Evolutionary conservation across 2,888 invertebrate species (phyloP), one percentile per base, ranked within the genome.

Genomic region (Colostygia pectinataria): DNA sequence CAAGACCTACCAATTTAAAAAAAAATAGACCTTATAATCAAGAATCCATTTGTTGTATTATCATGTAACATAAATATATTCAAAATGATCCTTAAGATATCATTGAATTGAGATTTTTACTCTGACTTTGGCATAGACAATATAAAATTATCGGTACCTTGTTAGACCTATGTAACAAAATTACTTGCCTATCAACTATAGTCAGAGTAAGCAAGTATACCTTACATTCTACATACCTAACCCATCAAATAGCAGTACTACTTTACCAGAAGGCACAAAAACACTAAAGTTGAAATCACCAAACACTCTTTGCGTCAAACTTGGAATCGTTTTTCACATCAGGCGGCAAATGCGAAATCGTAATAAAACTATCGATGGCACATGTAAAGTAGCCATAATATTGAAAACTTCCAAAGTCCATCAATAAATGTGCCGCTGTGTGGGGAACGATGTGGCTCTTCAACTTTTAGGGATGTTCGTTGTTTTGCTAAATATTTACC

Each of bases 351-450:
- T 90, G 89, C 80, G 83, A 89, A 88, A 86, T 88, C 80, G 89
- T 89, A 90, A 90, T 90, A 90, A 90, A 90, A 87, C 80, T 85
- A 81, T 80, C 80, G 80, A 70, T 76, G 77, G 77, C 74, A 81
- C 83, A 89, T 89, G 90, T 89, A 90, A 89, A 89, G 84, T 84
- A 88, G 82, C 84, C 81, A 88, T 90, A 86, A 89, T 87, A 87
- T 85, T 89, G 89, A 86, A 90, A 89, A 89, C 80, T 90, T 87
- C 84, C 82, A 87, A 88, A 88, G 84, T 83, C 87, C 89, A 88
- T 88, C 90, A 89, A 90, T 89, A 90, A 90, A 85, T 82, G 85
- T 82, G 81, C 66, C 80, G 77, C 76, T 75, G 82, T 74, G 75
- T 78, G 80, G 88, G 85, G 86, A 79, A 76, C 70, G 74, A 66